A percentile compares a stretch with the other conserved stretches of the same genome.
These are phyloP conservation scores for Apeira syringaria DNA, from an alignment of 2,888 invertebrate genomes.

Conservation along the genomic window DNA sequence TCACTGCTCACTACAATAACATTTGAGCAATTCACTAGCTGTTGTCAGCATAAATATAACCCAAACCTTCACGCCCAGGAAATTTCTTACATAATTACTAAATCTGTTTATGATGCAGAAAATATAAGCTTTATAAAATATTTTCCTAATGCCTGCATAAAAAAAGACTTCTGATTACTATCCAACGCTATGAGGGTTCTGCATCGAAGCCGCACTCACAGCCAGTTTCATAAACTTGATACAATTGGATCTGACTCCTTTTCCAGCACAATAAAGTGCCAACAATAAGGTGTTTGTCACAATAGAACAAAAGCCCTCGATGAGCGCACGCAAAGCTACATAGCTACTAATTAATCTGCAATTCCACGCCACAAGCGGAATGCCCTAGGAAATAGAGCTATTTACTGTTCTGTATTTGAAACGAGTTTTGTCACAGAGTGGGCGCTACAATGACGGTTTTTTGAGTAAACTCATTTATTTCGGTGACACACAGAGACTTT, in stretches of 20 bases:
- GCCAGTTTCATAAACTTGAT: no score
- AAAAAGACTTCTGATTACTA: no score
- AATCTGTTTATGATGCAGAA: no score
- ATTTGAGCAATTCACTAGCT: no score
- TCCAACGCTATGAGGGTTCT: no score
- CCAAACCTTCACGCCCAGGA: no score
- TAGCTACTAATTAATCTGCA: conserved; percentile 64
- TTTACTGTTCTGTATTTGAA: conserved; percentile 28
- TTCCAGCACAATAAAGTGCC: conserved; percentile 30
- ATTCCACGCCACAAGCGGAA: conserved; percentile 25
- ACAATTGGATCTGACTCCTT: not conserved
- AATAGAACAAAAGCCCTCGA: conserved; percentile 53
- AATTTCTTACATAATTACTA: no score
- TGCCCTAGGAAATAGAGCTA: conserved; percentile 23
- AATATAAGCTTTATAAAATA: no score
- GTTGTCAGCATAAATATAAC: no score
- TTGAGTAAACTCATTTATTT: conserved; percentile 4
- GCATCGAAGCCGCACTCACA: no score
- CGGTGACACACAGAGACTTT: conserved; percentile 2
- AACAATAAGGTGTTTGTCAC: conserved; percentile 52
- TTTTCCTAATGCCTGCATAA: no score
- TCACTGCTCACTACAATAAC: no score
- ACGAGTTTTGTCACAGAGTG: conserved; percentile 29
- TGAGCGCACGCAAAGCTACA: conserved; percentile 54
- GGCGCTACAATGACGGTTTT: conserved; percentile 7